Evolutionary conservation across 2,113 vertebrate species (phyloP), one percentile per base, ranked within the genome.

Genomic region (Pelmatolapia mariae): DNA sequence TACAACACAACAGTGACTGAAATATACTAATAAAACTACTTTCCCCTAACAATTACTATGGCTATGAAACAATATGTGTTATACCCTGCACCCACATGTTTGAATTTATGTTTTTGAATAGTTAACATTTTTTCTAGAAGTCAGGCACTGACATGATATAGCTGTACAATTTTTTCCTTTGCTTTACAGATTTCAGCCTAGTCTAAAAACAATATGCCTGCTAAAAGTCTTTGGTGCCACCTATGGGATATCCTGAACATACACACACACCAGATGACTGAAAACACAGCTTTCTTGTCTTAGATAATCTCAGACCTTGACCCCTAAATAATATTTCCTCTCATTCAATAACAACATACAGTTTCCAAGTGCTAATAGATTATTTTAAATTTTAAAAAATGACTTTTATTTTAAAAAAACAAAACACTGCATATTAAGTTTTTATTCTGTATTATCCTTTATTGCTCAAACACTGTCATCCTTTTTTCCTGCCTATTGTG

Each of bases 191-290:
- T 80, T 80, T 7, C 12, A 71, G 26, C 5, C n/a, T 43, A 56
- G 7, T 54, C 18, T 18, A 45, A 12, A 56, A 3, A 54, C 47
- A 38, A 13, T 5, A 0, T 1, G 6, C 2, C 12, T 26, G 9
- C 13, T n/a, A 15, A 24, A 84, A 79, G 68, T 43, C 38, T 85
- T 3, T 71, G 57, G 57, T 87, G 85, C 81, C 88, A 87, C 61
- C 82, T 87, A 81, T 4, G 1, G 85, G 85, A 82, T 26, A 36
- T 79, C 4, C 36, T 43, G 31, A 45, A 29, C 22, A 71, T 50
- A 31, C 26, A 56, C 6, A 66, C 53, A 79, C 53, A 81, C 13
- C 61, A 76, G 15, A 16, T 16, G 31, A 83, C 22, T 43, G 12
- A 47, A 18, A 84, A 50, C 1, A 38, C 54, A 5, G 43, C 13